Percentiles rank a stretch among this genome's conserved stretches.
Conservation (phyloP, 1,140 invertebrate genomes). For the Lethocerus indicus region DNA sequence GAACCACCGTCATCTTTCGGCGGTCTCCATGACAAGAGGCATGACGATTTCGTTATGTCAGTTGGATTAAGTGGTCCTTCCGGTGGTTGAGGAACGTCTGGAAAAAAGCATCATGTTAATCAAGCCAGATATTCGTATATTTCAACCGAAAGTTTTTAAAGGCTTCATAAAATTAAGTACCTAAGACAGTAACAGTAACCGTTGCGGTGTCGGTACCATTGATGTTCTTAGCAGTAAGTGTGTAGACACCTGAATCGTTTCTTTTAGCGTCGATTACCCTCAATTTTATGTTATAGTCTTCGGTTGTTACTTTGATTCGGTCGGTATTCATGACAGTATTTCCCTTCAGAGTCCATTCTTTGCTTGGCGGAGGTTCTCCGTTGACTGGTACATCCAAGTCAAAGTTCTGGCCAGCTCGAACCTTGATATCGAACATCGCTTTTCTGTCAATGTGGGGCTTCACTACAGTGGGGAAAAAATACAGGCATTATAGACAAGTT, state of each 20-base stretch:
- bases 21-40: constrained; percentile 66
- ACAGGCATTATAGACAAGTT: constrained; percentile 11
- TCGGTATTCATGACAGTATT: constrained; percentile 60
- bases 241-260: constrained; percentile 76
- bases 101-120: constrained; percentile 11
- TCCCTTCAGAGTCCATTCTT: constrained; percentile 80
- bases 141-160: no score
- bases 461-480: constrained; percentile 31
- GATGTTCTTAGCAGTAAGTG: constrained; percentile 74
- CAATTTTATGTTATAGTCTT: constrained; percentile 77
- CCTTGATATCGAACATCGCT: constrained; percentile 81
- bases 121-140: no score
- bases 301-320: constrained; percentile 56
- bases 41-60: constrained; percentile 71
- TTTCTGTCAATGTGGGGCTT: constrained; percentile 87
- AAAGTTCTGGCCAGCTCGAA: constrained; percentile 81
- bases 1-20: constrained; percentile 86
- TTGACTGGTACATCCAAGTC: constrained; percentile 86
- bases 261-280: constrained; percentile 76
- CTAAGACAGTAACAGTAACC: constrained; percentile 70
- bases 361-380: constrained; percentile 85
- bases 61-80: constrained; percentile 71
- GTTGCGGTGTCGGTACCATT: constrained; percentile 80
- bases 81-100: constrained; percentile 64
- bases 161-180: constrained; percentile 24